Evolutionary conservation across 2,113 vertebrate genomes (phyloP), one percentile per base, ranked within the genome.

Genomic region (Irena cyanogastra): DNA sequence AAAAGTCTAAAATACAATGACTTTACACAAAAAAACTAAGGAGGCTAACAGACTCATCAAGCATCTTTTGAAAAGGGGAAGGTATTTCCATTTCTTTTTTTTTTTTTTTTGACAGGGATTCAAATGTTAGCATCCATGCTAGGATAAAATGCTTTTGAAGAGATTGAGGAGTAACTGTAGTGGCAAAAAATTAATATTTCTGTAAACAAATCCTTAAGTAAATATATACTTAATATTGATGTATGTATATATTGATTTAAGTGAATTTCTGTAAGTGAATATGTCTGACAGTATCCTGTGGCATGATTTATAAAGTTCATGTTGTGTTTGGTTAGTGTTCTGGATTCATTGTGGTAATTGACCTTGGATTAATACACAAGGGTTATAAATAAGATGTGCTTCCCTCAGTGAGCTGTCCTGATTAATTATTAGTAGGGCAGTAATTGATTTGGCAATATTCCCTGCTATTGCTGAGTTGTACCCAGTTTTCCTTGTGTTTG

Each of bases 361-460:
- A 11, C 3, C 1, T 19, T 86, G 92, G 30, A 71, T 93, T 86
- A 66, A 57, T 52, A 27, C 13, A 50, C 41, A 52, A 35, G 35
- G 19, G 18, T 54, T 87, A 57, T 93, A 93, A 95, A 78, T 76
- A 94, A 89, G 26, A 33, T 1, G 3, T 92, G 60, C 61, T 93
- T 90, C 65, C 50, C 81, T 92, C 70, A 70, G 33, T 95, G 89
- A 94, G 54, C 69, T 94, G 81, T 94, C 85, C 83, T 72, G 72
- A 63, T 79, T 87, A 84, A 69, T 96, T 84, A 87, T 63, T 75
- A 54, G 57, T 65, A 84, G 45, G 33, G 13, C 59, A 83, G 37
- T 96, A 96, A 94, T 82, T 97, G 72, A 81, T 95, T 95, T 97
- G 91, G 95, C 90, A 89, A 75, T 89, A 77, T 64, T 95, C 82